phyloP scores from a whole-genome alignment of 2,113 vertebrate genomes.

The Heterocephalus glaber region DNA sequence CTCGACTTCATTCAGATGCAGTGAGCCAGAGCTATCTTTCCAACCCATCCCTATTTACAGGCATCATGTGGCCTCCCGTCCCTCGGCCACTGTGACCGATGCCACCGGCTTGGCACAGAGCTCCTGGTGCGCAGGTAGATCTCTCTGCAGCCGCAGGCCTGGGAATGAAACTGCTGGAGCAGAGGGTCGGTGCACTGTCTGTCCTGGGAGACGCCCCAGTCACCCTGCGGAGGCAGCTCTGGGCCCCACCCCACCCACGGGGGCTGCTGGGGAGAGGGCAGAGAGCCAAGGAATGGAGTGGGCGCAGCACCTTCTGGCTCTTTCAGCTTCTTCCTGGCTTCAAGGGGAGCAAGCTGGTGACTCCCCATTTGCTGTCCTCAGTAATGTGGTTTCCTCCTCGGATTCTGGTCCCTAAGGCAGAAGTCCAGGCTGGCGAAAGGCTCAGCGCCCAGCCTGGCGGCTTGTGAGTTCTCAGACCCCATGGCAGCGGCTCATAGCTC shows the following conservation, averaged over 20 bases:
- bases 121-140: rapidly evolving
- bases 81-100: not conserved
- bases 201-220: not conserved
- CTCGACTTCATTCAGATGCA: not conserved
- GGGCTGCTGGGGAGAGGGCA: rapidly evolving
- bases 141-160: not conserved
- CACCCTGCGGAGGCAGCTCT: not conserved
- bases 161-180: not conserved
- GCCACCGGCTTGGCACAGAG: rapidly evolving
- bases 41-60: rapidly evolving
- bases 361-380: not conserved
- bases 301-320: not conserved
- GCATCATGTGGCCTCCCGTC: rapidly evolving
- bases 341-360: not conserved
- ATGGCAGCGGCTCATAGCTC: not conserved
- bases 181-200: not conserved
- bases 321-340: not conserved
- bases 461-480: rapidly evolving
- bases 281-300: not conserved
- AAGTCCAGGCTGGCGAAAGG: not conserved
- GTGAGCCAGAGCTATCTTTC: not conserved
- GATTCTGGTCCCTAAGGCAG: not conserved
- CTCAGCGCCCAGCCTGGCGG: not conserved
- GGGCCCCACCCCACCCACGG: rapidly evolving
- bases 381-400: not conserved